phyloP scores from a whole-genome alignment of 2,888 invertebrate genomes.

The Andrena flavipes region DNA sequence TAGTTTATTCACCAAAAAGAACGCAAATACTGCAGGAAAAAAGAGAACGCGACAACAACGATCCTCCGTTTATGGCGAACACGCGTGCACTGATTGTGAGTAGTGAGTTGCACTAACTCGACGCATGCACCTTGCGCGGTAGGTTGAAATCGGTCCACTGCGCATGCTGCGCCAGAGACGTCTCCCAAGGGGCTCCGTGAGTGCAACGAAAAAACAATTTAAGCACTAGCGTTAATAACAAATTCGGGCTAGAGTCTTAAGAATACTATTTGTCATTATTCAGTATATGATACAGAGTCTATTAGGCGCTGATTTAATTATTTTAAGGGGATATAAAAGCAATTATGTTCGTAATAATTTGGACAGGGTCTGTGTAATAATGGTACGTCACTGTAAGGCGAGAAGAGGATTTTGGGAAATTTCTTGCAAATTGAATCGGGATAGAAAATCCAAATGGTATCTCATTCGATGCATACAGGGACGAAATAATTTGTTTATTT shows the following conservation, averaged over 20 bases:
- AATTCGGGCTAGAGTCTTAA: too few species aligned
- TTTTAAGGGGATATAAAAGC: too few species aligned
- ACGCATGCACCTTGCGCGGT: neutral
- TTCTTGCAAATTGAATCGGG: neutral
- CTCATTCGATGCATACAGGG: too few species aligned
- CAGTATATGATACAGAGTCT: neutral
- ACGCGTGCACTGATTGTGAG: constrained; percentile 48
- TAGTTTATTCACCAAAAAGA: constrained; percentile 7
- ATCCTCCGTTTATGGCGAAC: neutral
- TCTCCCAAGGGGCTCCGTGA: too few species aligned
- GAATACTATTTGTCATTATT: too few species aligned
- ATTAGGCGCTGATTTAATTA: neutral
- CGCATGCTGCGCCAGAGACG: too few species aligned
- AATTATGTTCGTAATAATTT: neutral
- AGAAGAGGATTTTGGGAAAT: constrained; percentile 6
- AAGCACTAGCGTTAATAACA: too few species aligned
- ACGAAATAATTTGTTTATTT: too few species aligned
- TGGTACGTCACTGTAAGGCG: neutral
- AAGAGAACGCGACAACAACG: too few species aligned
- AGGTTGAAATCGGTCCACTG: too few species aligned
- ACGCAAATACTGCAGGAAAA: neutral
- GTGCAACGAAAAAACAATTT: too few species aligned
- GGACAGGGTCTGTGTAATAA: neutral
- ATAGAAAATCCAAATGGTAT: too few species aligned
- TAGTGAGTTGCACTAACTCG: neutral